Evolutionary conservation across 2,888 invertebrate species (phyloP), one percentile per base, ranked within the genome.

Genomic region (Penaeus monodon): DNA sequence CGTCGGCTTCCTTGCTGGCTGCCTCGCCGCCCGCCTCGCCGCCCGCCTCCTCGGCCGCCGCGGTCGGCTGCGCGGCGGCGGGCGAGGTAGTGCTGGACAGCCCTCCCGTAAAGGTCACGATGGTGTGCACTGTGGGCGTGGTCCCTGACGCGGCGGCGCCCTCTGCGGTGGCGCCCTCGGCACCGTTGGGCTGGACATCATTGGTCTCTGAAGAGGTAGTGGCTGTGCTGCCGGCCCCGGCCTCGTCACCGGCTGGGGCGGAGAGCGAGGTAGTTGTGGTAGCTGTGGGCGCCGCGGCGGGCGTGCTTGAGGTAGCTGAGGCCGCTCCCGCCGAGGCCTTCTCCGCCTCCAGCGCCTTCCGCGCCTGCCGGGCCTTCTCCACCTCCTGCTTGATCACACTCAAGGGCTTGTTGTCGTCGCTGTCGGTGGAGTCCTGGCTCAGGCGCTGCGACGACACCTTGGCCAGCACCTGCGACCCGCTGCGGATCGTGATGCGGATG

Each of bases 401-500:
- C 49, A 89, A 77, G 10, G 86, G 89, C 57, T 86, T 86, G 73
- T 89, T 89, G 68, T 89, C 89, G 44, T 89, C 89, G 63, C 89
- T 89, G 63, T 89, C 89, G 33, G 83, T 84, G 1, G 84, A 88
- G 44, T 89, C 88, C 24, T 70, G 81, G 27, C 84, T 83, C n/a
- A 33, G 49, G n/a, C 81, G 24, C 80, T 87, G 84, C 7, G 88
- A 84, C 3, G 90, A 81, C 8, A 82, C 88, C 64, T 87, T 83
- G 24, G 87, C 85, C 38, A 90, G 77, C 22, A 90, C 90, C 76
- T 90, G 88, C 8, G 74, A 81, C 1, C 90, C 90, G 74, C 87
- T 90, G n/a, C 87, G 84, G 73, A 90, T 90, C 27, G 90, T 88
- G 68, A 90, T 90, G 24, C 87, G 81, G 27, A 90, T 87, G 33